Percentiles rank a stretch among this genome's conserved stretches.
Evolutionary conservation across 2,888 invertebrate genomes (phyloP).

Genomic region (Orchesellides sinensis): DNA sequence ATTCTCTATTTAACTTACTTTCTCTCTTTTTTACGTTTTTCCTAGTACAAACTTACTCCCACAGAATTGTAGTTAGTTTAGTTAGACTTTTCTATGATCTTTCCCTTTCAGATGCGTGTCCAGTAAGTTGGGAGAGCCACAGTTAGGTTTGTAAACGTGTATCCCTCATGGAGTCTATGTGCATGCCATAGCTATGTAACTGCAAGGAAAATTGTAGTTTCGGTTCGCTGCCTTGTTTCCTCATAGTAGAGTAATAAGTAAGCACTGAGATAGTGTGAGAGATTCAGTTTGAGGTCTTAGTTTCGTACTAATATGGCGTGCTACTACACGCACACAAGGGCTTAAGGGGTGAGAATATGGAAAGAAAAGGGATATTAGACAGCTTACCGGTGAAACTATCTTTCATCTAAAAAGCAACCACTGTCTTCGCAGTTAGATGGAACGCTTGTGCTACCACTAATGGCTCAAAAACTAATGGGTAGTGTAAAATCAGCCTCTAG

Average conservation of each 20-base stretch:
- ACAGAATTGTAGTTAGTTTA: neutral
- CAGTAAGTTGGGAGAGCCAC: neutral
- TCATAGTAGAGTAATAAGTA: neutral
- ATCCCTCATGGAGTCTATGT: neutral
- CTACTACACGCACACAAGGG: conserved; percentile 25
- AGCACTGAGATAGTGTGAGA: conserved; percentile 37
- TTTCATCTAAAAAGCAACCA: conserved; percentile 29
- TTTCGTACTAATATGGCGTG: conserved; percentile 5
- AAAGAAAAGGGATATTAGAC: conserved; percentile 39
- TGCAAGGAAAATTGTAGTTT: conserved; percentile 21
- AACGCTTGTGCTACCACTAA: conserved; percentile 15
- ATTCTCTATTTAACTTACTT: neutral
- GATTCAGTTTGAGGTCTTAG: conserved; percentile 23
- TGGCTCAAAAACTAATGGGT: conserved; percentile 16
- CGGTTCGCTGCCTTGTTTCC: conserved; percentile 26
- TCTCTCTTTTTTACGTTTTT: neutral
- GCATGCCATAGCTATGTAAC: too few relatives aligned
- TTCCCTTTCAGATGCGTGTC: neutral
- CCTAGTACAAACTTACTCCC: too few relatives aligned
- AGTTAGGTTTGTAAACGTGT: neutral
- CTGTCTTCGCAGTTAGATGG: neutral
- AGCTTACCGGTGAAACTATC: conserved; percentile 26
- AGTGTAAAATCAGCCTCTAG: neutral
- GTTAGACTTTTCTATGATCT: neutral
- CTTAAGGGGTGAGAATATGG: conserved; percentile 48